Conservation (phyloP, 2,888 invertebrate species). For the Zhengitettix transpicula region DNA sequence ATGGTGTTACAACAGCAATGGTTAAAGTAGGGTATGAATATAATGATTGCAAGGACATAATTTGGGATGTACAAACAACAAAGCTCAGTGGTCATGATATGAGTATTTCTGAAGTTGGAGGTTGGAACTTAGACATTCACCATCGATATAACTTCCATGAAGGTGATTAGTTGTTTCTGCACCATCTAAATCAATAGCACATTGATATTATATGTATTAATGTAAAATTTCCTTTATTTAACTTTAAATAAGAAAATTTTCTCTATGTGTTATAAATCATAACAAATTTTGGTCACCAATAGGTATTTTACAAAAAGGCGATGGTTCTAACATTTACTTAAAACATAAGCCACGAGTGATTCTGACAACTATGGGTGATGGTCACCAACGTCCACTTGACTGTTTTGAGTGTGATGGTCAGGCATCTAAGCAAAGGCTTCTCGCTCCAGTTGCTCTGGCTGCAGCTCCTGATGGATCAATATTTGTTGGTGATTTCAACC, state of each 20-base stretch:
- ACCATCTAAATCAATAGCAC: too few relatives aligned
- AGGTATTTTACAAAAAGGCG: conserved; percentile 93
- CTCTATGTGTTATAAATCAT: too few relatives aligned
- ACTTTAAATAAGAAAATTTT: too few relatives aligned
- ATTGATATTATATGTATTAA: not conserved
- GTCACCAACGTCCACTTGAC: conserved; percentile 72
- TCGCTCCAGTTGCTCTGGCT: conserved; percentile 86
- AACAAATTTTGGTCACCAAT: conserved; percentile 3
- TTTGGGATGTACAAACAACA: conserved; percentile 93
- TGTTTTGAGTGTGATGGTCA: conserved; percentile 69
- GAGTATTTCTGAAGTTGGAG: conserved; percentile 92
- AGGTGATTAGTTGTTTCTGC: conserved; percentile 33
- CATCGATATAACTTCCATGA: conserved; percentile 97
- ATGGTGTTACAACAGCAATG: conserved; percentile 86
- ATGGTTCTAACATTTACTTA: conserved; percentile 88
- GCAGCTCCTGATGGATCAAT: conserved; percentile 85
- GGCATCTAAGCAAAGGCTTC: conserved; percentile 60
- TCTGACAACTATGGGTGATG: conserved; percentile 80
- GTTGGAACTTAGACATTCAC: conserved; percentile 96
- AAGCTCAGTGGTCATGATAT: conserved; percentile 91
- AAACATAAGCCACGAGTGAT: conserved; percentile 85
- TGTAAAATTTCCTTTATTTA: not conserved
- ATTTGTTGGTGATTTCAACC: conserved; percentile 90
- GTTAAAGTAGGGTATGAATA: conserved; percentile 96
- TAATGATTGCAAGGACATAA: conserved; percentile 74